A percentile compares a stretch with the other conserved stretches of the same genome.
Evolutionary conservation across 2,888 invertebrate species (phyloP).

Genomic region (Gnatocerus cornutus): DNA sequence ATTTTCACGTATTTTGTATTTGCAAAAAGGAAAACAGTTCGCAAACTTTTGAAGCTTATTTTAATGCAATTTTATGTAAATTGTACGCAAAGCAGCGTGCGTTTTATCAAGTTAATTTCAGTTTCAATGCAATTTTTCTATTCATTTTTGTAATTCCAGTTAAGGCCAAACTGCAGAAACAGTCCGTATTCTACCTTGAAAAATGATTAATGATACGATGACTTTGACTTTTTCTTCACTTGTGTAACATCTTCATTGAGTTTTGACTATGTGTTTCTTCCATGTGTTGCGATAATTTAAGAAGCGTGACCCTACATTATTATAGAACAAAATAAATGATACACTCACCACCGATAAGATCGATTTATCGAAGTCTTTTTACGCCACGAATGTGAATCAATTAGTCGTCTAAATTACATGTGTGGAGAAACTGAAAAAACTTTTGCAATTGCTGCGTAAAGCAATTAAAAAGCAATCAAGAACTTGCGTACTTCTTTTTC

Average conservation of each 20-base stretch:
- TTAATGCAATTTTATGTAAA: no score
- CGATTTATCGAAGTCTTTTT: neutral
- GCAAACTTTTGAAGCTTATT: no score
- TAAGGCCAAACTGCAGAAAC: no score
- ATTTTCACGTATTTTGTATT: no score
- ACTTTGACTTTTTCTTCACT: slow-evolving; percentile 3
- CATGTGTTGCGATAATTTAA: neutral
- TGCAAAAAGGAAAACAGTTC: no score
- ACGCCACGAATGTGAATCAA: slow-evolving; percentile 24
- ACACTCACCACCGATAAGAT: no score
- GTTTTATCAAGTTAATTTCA: no score
- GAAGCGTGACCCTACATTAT: slow-evolving; percentile 44
- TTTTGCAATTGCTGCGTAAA: slow-evolving; percentile 28
- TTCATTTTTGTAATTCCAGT: no score
- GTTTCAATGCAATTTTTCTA: no score
- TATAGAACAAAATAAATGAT: slow-evolving; percentile 28
- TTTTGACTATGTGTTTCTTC: neutral
- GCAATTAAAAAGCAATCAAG: slow-evolving; percentile 50
- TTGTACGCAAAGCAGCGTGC: no score
- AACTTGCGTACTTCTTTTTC: slow-evolving; percentile 9
- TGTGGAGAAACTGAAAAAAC: slow-evolving; percentile 27
- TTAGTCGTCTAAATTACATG: slow-evolving; percentile 11
- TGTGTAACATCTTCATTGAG: slow-evolving; percentile 17
- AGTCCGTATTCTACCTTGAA: no score
- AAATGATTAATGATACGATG: slow-evolving; percentile 16